Evolutionary conservation across 2,888 invertebrate genomes (phyloP).

Genomic region (Andrena chrysosceles): DNA sequence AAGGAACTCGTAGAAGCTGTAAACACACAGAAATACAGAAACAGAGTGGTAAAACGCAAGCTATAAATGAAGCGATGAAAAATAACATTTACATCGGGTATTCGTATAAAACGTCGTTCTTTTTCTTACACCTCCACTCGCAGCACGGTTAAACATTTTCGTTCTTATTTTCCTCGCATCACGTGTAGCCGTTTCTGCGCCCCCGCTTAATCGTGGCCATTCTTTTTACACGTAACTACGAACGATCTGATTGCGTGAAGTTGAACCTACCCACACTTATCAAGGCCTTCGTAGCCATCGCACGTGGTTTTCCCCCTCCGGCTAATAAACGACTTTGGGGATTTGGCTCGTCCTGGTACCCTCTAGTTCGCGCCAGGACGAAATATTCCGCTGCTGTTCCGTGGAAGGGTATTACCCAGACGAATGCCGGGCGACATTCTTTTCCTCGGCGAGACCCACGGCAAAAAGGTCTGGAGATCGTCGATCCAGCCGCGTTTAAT

Average conservation of each 20-base stretch:
- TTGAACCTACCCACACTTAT: conserved; percentile 38
- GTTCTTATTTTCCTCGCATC: neutral
- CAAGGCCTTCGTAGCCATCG: conserved; percentile 49
- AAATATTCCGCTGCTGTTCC: conserved; percentile 50
- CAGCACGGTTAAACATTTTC: too few relatives aligned
- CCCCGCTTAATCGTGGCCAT: conserved; percentile 2
- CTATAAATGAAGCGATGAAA: too few relatives aligned
- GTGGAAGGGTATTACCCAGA: conserved; percentile 52
- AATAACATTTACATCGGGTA: too few relatives aligned
- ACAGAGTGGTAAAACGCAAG: too few relatives aligned
- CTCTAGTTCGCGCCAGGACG: conserved; percentile 34
- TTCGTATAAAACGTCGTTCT: too few relatives aligned
- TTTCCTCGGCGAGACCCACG: conserved; percentile 23
- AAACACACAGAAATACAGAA: too few relatives aligned
- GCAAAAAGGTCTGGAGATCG: conserved; percentile 23
- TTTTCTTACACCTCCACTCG: neutral
- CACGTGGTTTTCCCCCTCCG: conserved; percentile 42
- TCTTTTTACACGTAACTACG: conserved; percentile 11
- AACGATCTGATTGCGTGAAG: conserved; percentile 18
- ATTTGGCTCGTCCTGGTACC: conserved; percentile 60
- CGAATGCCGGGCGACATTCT: conserved; percentile 38
- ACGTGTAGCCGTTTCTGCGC: too few relatives aligned
- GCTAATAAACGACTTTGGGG: conserved; percentile 71
- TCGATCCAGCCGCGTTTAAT: conserved; percentile 30
- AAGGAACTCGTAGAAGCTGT: too few relatives aligned